These are phyloP conservation scores for Phrynocephalus guinanensis DNA, from an alignment of 2,797 vertebrate species.

Conservation along the genomic window DNA sequence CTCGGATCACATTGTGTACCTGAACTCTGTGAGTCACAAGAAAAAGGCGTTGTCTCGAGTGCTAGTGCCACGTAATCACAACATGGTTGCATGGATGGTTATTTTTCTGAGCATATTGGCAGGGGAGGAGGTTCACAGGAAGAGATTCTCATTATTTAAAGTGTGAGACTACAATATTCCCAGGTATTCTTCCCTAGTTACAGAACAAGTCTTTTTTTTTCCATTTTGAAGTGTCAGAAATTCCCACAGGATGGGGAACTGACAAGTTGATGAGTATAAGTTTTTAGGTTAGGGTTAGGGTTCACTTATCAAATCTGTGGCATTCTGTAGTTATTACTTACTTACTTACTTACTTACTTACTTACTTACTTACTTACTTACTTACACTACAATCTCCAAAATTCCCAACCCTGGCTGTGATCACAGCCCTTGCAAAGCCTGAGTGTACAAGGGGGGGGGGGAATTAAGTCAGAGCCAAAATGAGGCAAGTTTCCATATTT, in stretches of 20 bases:
- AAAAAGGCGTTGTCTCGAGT: neutral
- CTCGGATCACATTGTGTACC: constrained; percentile 81
- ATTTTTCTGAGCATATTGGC: neutral
- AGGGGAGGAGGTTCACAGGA: neutral
- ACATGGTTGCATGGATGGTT: neutral
- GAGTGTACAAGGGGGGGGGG: too few relatives aligned
- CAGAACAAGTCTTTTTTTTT: neutral
- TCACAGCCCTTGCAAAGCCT: too few relatives aligned
- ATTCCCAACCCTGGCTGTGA: too few relatives aligned
- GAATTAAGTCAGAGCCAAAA: too few relatives aligned
- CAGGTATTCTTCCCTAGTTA: neutral
- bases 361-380: too few relatives aligned
- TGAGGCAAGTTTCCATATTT: too few relatives aligned
- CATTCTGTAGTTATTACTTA: too few relatives aligned
- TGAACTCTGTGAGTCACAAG: constrained; percentile 90
- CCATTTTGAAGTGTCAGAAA: neutral
- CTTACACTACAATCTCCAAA: too few relatives aligned
- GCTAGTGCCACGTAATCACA: neutral
- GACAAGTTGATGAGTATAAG: neutral
- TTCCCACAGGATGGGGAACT: constrained; percentile 19
- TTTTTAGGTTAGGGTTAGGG: too few relatives aligned
- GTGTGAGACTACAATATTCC: neutral
- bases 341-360: too few relatives aligned
- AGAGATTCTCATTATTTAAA: constrained; percentile 30
- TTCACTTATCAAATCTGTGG: too few relatives aligned